phyloP scores from a whole-genome alignment of 1,140 invertebrate genomes.

The Drosophila tani region DNA sequence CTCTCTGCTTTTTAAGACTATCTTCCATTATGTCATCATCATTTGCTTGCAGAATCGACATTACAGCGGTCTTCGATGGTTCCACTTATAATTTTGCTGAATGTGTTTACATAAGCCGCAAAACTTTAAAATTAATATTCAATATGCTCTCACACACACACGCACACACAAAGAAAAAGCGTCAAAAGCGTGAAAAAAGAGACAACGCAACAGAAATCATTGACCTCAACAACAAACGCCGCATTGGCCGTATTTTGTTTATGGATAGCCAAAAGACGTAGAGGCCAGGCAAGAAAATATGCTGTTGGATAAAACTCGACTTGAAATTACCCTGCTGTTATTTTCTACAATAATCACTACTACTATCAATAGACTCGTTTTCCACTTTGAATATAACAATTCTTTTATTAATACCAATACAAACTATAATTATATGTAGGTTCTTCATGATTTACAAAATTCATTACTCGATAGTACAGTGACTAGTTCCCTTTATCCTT shows the following conservation, averaged over 20 bases:
- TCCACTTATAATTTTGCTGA: slow-evolving; percentile 54
- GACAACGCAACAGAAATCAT: slow-evolving; percentile 77
- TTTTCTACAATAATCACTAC: background rate
- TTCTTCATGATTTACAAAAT: too few relatives aligned
- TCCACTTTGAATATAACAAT: background rate
- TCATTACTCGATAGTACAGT: too few relatives aligned
- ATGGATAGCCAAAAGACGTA: slow-evolving; percentile 55
- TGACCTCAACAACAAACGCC: slow-evolving; percentile 73
- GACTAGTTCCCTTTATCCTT: too few relatives aligned
- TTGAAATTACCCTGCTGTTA: slow-evolving; percentile 21
- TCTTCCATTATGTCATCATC: slow-evolving; percentile 72
- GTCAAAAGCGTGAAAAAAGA: slow-evolving; percentile 68
- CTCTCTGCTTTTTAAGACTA: slow-evolving; percentile 12
- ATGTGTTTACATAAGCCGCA: slow-evolving; percentile 70
- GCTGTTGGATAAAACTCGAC: slow-evolving; percentile 16
- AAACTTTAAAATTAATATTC: slow-evolving; percentile 74
- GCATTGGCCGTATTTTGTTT: slow-evolving; percentile 76
- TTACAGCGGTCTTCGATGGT: slow-evolving; percentile 57
- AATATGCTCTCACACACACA: slow-evolving; percentile 55
- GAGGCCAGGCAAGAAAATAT: slow-evolving; percentile 27
- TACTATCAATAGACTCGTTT: background rate
- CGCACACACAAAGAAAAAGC: slow-evolving; percentile 42
- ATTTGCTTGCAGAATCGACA: slow-evolving; percentile 44
- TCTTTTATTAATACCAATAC: background rate
- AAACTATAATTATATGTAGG: too few relatives aligned